These are phyloP conservation scores for Phanerotoma sp. DNA, from an alignment of 2,888 invertebrate species.

Conservation along the genomic window DNA sequence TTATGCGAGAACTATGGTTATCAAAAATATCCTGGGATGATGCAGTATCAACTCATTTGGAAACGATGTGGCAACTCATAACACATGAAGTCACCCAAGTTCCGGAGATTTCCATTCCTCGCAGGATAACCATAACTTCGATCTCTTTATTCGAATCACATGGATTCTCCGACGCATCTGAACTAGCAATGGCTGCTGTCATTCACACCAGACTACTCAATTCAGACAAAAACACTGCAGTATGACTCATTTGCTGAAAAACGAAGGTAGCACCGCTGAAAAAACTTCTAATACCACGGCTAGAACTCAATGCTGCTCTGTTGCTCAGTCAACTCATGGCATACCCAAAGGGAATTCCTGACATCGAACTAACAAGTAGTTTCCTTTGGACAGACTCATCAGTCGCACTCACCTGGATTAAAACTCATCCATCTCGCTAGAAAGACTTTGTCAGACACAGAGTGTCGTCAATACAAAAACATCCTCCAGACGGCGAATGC, in stretches of 20 bases:
- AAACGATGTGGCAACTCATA: too few species aligned
- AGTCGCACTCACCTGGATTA: conserved; percentile 29
- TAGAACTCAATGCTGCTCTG: conserved; percentile 36
- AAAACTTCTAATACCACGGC: conserved; percentile 32
- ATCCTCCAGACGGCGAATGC: background rate
- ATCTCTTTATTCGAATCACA: too few species aligned
- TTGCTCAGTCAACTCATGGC: conserved; percentile 21
- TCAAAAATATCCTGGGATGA: too few species aligned
- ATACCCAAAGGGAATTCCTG: conserved; percentile 9
- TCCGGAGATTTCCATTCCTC: too few species aligned
- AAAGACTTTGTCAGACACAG: conserved; percentile 39
- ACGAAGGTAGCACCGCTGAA: conserved; percentile 21
- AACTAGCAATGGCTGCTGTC: too few species aligned
- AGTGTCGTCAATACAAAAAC: conserved; percentile 31
- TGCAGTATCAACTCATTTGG: too few species aligned
- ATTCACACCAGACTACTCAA: too few species aligned
- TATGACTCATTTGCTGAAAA: conserved; percentile 18
- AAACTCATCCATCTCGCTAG: conserved; percentile 30
- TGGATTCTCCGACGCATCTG: too few species aligned
- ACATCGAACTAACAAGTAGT: background rate
- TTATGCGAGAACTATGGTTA: too few species aligned
- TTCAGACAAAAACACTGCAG: too few species aligned
- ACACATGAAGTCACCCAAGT: too few species aligned
- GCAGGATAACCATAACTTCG: too few species aligned
- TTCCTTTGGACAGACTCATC: conserved; percentile 30